Conservation (phyloP, 2,113 vertebrate genomes). For the Andinoacara biseriatus region DNA sequence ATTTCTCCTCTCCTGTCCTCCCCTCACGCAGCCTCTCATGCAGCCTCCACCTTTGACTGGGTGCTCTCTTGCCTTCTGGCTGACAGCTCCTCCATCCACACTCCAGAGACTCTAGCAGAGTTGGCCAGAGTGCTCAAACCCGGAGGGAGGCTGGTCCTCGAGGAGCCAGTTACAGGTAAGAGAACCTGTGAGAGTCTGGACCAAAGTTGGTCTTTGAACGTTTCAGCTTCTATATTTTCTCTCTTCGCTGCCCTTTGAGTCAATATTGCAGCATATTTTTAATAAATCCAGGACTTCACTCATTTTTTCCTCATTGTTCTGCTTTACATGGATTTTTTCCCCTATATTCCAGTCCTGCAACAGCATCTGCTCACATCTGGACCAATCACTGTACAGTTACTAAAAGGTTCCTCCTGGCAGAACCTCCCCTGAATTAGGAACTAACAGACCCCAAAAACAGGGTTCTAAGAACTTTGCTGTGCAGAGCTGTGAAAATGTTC, state of each 20-base stretch:
- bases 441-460: not conserved
- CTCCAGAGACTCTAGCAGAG: slow-evolving; percentile 84
- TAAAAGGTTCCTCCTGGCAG: not conserved
- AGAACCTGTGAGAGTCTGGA: not conserved
- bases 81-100: slow-evolving; percentile 82
- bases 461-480: not conserved
- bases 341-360: not conserved
- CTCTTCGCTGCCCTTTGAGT: not conserved
- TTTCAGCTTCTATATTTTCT: not conserved
- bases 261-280: not conserved
- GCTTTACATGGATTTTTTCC: too few species aligned
- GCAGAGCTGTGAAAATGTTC: not conserved
- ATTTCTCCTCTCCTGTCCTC: not conserved
- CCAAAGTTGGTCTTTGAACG: accelerated
- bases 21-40: slow-evolving; percentile 82
- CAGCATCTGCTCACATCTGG: not conserved
- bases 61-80: slow-evolving; percentile 85
- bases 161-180: slow-evolving; percentile 84
- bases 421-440: not conserved
- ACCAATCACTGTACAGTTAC: not conserved
- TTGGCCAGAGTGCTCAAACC: slow-evolving; percentile 89
- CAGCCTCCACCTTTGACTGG: slow-evolving; percentile 85
- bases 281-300: not conserved
- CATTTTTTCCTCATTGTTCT: too few species aligned
- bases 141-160: slow-evolving; percentile 86